Evolutionary conservation across 2,113 vertebrate genomes (phyloP), one percentile per base, ranked within the genome.

Genomic region (Strigops habroptila): DNA sequence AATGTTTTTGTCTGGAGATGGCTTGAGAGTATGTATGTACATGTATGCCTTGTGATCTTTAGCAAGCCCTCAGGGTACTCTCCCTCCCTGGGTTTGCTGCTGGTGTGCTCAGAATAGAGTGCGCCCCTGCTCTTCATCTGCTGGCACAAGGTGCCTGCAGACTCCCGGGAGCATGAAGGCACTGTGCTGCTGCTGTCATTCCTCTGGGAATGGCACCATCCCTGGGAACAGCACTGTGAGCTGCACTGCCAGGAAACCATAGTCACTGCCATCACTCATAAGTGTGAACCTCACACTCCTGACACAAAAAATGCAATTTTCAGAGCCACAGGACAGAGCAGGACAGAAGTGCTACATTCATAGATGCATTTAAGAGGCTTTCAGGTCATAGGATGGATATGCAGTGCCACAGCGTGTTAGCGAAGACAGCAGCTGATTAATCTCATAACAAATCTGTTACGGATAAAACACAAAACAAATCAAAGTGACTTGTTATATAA

Each of bases 131-230:
- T 25, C 4, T 6, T 16, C 0, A 0, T 5, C 16, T 62, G 16
- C 19, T 0, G 0, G 2, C 0, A 0, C 1, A 0, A 12, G 25
- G 3, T 55, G 4, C 7, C 30, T 87, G 46, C 30, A 41, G 22
- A 12, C 3, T 39, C 14, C 30, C 0, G 0, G 28, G 25, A 39
- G 18, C 8, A 18, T 0, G 2, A 24, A 35, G 5, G 10, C 16
- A 60, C 27, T 0, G 0, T 33, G 19, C 13, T 51, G 35, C 22
- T 8, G 3, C 12, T 90, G 6, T 31, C 0, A 0, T 16, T 83
- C 4, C 21, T 52, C 17, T 55, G 46, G n/a, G 27, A 16, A 33
- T 23, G 35, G 35, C 25, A 35, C 27, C 1, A 1, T 10, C 18
- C 1, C 12, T 12, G 24, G 21, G 18, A 65, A n/a, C 8, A 67